Percentiles rank a stretch among this genome's conserved stretches.
Evolutionary conservation across 2,797 vertebrate genomes (phyloP).

Genomic region (Clamator glandarius): DNA sequence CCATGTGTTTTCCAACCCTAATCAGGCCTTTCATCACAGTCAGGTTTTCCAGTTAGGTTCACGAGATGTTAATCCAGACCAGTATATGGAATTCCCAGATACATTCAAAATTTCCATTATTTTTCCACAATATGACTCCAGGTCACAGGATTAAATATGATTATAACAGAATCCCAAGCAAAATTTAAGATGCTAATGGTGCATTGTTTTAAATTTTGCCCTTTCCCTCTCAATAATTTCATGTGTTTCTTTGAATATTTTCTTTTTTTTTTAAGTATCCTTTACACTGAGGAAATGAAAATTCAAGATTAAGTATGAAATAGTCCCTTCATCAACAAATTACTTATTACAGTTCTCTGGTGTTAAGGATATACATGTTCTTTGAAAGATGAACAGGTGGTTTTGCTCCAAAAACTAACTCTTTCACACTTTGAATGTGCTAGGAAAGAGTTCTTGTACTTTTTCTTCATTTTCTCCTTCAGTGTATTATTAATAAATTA

Average conservation of each 20-base stretch:
- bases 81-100: not conserved
- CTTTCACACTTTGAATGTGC: not conserved
- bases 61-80: not conserved
- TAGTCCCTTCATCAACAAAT: not conserved
- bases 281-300: not conserved
- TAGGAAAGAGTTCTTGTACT: not conserved
- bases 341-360: not conserved
- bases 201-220: not conserved
- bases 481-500: not conserved
- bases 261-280: not conserved
- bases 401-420: not conserved
- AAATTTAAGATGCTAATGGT: not conserved
- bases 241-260: not conserved
- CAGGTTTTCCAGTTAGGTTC: not conserved
- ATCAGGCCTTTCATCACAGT: not conserved
- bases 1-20: not conserved
- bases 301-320: not conserved
- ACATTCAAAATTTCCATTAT: not conserved
- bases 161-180: not conserved
- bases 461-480: not conserved
- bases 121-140: not conserved
- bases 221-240: not conserved
- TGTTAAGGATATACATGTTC: not conserved
- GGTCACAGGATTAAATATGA: not conserved
- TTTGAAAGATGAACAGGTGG: not conserved